phyloP scores from a whole-genome alignment of 2,113 vertebrate species.

The Puffinus mauretanicus region DNA sequence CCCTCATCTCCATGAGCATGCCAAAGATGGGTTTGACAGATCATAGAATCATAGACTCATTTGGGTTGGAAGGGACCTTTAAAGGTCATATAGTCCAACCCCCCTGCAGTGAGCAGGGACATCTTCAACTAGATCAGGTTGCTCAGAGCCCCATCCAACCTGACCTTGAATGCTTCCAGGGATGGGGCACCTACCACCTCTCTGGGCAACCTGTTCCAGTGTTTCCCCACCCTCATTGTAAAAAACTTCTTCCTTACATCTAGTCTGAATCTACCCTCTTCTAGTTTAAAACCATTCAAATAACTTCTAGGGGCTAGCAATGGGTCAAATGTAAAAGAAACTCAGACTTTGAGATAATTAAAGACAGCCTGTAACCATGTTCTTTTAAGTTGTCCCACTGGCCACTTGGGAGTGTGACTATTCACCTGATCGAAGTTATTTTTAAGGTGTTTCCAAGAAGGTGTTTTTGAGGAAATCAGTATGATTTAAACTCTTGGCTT shows the following conservation, averaged over 20 bases:
- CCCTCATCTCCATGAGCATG: not conserved
- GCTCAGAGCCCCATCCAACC: not conserved
- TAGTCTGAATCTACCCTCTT: not conserved
- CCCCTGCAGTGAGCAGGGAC: no score
- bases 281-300: not conserved
- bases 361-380: not conserved
- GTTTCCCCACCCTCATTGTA: not conserved
- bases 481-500: not conserved
- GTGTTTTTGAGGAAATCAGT: not conserved
- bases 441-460: not conserved
- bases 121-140: not conserved
- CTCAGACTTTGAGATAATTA: not conserved
- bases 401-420: not conserved
- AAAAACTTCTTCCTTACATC: not conserved
- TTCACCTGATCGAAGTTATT: not conserved
- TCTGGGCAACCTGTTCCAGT: not conserved
- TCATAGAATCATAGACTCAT: not conserved
- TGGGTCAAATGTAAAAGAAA: not conserved
- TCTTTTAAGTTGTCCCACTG: not conserved
- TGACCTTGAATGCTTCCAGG: not conserved
- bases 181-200: no score
- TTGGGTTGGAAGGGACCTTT: not conserved
- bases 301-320: not conserved
- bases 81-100: not conserved
- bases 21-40: not conserved